A percentile compares a stretch with the other conserved stretches of the same genome.
Evolutionary conservation across 2,888 invertebrate genomes (phyloP).

Genomic region (Cabera pusaria): DNA sequence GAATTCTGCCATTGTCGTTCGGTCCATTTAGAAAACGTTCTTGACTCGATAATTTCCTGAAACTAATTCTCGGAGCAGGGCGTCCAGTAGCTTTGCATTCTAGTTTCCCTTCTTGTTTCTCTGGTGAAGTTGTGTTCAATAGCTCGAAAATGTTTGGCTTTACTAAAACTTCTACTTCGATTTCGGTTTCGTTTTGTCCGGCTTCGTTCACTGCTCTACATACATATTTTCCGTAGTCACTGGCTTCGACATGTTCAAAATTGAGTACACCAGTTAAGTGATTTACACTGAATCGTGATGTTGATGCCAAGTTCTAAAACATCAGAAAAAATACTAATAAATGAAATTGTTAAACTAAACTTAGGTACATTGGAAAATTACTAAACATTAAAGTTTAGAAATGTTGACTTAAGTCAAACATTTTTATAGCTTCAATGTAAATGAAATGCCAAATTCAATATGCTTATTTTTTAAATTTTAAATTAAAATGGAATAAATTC

Average conservation of each 20-base stretch:
- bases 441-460: too few relatives aligned
- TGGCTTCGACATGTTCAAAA: constrained; percentile 88
- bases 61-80: constrained; percentile 91
- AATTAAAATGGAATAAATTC: too few relatives aligned
- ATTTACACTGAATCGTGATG: constrained; percentile 86
- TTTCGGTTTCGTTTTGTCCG: constrained; percentile 86
- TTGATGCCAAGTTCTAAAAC: constrained; percentile 86
- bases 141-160: constrained; percentile 92
- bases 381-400: too few relatives aligned
- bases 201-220: constrained; percentile 92
- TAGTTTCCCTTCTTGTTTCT: constrained; percentile 85
- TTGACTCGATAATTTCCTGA: constrained; percentile 88
- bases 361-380: too few relatives aligned
- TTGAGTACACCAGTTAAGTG: constrained; percentile 87
- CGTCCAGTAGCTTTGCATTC: constrained; percentile 91
- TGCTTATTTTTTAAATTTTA: too few relatives aligned
- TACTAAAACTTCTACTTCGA: constrained; percentile 88
- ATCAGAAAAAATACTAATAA: too few relatives aligned
- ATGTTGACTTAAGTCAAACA: too few relatives aligned
- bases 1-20: constrained; percentile 86
- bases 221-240: constrained; percentile 91
- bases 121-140: constrained; percentile 87
- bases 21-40: constrained; percentile 86
- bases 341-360: too few relatives aligned
- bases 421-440: too few relatives aligned